Percentiles rank a stretch among this genome's conserved stretches.
Conservation (phyloP, 2,113 vertebrate genomes). For the Crypturellus undulatus region DNA sequence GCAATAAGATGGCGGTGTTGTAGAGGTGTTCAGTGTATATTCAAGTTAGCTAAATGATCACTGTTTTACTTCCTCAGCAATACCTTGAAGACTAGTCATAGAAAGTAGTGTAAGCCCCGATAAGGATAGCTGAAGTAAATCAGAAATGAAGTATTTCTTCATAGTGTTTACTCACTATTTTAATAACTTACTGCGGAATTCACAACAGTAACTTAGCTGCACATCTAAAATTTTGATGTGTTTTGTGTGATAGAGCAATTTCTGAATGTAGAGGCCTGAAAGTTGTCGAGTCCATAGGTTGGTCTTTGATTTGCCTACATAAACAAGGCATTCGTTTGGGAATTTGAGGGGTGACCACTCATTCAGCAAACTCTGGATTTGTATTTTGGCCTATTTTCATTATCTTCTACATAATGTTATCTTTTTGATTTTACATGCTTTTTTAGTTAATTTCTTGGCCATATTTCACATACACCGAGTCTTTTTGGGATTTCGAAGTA, state of each 20-base stretch:
- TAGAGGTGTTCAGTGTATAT: not conserved
- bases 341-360: not conserved
- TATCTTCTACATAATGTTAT: not conserved
- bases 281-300: not conserved
- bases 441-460: not conserved
- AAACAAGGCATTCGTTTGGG: not conserved
- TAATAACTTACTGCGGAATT: not conserved
- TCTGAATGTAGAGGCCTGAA: not conserved
- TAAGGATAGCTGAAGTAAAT: constrained; percentile 8
- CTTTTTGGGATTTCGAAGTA: not conserved
- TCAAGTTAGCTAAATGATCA: not conserved
- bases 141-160: not conserved
- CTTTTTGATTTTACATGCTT: not conserved
- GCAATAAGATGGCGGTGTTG: constrained; percentile 13
- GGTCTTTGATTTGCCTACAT: not conserved
- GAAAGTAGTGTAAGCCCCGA: not conserved
- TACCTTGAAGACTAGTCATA: constrained; percentile 22
- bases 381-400: not conserved
- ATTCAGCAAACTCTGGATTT: not conserved
- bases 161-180: not conserved
- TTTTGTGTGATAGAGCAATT: not conserved
- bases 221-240: not conserved
- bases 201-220: not conserved
- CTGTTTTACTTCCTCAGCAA: constrained; percentile 34
- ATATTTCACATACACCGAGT: not conserved